Evolutionary conservation across 2,113 vertebrate genomes (phyloP).

Genomic region (Zeus faber): DNA sequence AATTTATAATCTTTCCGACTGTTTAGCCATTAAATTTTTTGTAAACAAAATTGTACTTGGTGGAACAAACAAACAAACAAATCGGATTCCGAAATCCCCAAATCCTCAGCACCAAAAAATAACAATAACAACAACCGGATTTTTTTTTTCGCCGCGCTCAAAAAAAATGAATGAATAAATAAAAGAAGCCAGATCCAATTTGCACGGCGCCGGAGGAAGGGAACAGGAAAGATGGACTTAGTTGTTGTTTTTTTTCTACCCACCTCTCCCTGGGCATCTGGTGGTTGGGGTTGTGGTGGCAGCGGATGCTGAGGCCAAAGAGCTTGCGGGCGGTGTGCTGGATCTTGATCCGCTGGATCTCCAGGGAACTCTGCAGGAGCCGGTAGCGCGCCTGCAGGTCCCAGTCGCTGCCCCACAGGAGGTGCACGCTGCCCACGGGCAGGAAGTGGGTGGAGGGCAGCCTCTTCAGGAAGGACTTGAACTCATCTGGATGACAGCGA

Average conservation of each 20-base stretch:
- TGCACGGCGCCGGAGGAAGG: neutral
- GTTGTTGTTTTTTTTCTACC: constrained; percentile 37
- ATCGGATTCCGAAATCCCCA: no score
- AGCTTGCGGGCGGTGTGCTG: constrained; percentile 96
- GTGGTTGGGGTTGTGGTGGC: constrained; percentile 97
- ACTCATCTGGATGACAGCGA: constrained; percentile 82
- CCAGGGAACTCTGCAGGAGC: constrained; percentile 90
- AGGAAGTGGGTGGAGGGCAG: constrained; percentile 96
- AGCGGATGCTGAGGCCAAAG: constrained; percentile 95
- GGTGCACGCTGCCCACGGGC: constrained; percentile 94
- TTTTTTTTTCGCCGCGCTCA: no score
- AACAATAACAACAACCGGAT: no score
- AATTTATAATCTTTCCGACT: no score
- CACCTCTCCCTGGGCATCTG: constrained; percentile 99
- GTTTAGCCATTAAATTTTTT: no score
- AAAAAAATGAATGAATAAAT: neutral
- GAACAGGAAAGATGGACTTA: no score
- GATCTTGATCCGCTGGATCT: constrained; percentile 91
- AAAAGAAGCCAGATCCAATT: constrained; percentile 13
- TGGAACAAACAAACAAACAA: no score
- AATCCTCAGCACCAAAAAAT: no score
- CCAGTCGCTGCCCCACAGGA: constrained; percentile 98
- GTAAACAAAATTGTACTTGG: no score
- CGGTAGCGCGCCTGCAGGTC: constrained; percentile 97
- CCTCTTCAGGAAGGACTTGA: constrained; percentile 97